phyloP scores from a whole-genome alignment of 2,888 invertebrate species.

The Cantharis rustica region DNA sequence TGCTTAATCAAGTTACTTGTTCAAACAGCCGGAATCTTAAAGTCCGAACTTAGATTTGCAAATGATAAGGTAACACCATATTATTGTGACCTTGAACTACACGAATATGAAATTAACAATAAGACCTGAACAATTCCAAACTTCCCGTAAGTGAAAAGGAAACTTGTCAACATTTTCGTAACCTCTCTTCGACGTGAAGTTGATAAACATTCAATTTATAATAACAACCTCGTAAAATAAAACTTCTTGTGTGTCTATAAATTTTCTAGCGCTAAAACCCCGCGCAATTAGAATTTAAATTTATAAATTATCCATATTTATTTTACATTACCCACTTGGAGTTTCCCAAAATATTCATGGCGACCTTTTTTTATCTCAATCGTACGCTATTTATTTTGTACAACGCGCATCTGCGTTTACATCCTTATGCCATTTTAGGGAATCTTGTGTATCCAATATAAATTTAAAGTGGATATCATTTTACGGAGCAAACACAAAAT shows the following conservation, averaged over 20 bases:
- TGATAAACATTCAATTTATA: not conserved
- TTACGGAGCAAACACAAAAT: constrained; percentile 1
- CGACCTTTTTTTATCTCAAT: constrained; percentile 4
- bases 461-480: constrained; percentile 5
- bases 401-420: constrained; percentile 3
- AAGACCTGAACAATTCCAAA: not conserved
- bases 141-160: not conserved
- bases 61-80: not conserved
- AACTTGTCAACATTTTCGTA: not conserved
- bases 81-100: not conserved
- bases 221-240: not conserved
- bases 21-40: not conserved
- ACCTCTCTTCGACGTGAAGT: not conserved
- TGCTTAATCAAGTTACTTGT: not conserved
- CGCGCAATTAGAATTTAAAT: not conserved
- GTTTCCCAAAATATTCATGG: constrained; percentile 1
- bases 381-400: constrained; percentile 3
- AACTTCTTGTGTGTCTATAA: not conserved
- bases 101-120: not conserved
- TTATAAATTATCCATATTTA: not conserved
- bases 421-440: constrained; percentile 2
- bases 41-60: not conserved
- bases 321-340: not conserved
- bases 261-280: not conserved
- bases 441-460: constrained; percentile 4